Evolutionary conservation across 2,888 invertebrate genomes (phyloP), one percentile per base, ranked within the genome.

Genomic region (Platerodrilus igneus): DNA sequence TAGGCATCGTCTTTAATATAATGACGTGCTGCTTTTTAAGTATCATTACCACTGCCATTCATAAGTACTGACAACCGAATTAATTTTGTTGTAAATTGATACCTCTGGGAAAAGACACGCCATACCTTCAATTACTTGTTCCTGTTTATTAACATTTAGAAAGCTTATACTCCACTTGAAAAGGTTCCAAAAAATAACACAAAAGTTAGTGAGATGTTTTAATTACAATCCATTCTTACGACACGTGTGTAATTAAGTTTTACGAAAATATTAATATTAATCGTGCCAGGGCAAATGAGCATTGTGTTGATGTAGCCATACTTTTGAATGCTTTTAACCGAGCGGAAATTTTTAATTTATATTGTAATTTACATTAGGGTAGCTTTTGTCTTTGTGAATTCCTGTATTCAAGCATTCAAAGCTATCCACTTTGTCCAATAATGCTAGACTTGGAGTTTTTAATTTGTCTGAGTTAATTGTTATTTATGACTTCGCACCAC

Each of bases 401-500:
- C n/a, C n/a, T 30, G 18, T 31, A 3, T 21, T 21, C 3, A 4
- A 9, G 16, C 20, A 11, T 16, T 10, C 10, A 17, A 14, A 36
- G 9, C 6, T 16, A 14, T 20, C 33, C 25, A 30, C 16, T 23
- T 35, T 34, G 23, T 30, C 31, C 22, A 40, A 40, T 29, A 22
- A 22, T 13, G n/a, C 31, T 17, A 23, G 30, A 31, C 25, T 30
- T 37, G 30, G 14, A 21, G 21, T 21, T 5, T 6, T 14, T 52
- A 53, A 57, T 56, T 56, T 48, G 43, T n/a, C n/a, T n/a, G 43
- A 43, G 52, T 52, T 60, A 62, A 62, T 61, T 62, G 57, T 57
- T 60, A 59, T 62, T 62, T 60, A 60, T 60, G 48, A 57, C 56
- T 55, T 57, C 56, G 52, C 58, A 57, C 55, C 50, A 53, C 51